These are phyloP conservation scores for Marisa cornuarietis DNA, from an alignment of 1,140 invertebrate species.

Conservation along the genomic window DNA sequence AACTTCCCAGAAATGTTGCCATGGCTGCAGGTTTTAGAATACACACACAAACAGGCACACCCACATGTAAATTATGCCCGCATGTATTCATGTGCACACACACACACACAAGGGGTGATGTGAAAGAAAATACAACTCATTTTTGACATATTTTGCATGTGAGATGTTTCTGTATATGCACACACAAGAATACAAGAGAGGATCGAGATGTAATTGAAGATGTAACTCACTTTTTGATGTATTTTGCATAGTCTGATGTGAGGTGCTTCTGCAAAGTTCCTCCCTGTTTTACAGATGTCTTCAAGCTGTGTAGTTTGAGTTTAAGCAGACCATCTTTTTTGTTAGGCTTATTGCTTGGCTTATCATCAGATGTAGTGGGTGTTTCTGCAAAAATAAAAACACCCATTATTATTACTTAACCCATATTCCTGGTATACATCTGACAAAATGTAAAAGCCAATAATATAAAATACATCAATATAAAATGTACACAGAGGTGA, in stretches of 20 bases:
- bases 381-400: not conserved
- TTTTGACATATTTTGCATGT: too few relatives aligned
- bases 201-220: too few relatives aligned
- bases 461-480: not conserved
- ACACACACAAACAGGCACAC: too few relatives aligned
- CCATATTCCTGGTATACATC: too few relatives aligned
- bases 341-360: not conserved
- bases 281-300: not conserved
- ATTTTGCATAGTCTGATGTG: constrained; percentile 78
- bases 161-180: too few relatives aligned
- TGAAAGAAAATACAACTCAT: too few relatives aligned
- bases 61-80: too few relatives aligned
- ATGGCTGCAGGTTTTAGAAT: too few relatives aligned
- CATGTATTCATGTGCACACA: too few relatives aligned
- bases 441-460: not conserved
- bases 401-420: too few relatives aligned
- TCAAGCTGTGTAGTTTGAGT: not conserved
- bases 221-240: constrained; percentile 75
- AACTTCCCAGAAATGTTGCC: too few relatives aligned
- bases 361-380: not conserved
- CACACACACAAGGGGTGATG: too few relatives aligned
- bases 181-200: not conserved
- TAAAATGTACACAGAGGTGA: not conserved
- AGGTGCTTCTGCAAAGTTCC: constrained; percentile 19
- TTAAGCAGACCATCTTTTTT: not conserved